phyloP scores from a whole-genome alignment of 2,888 invertebrate species.

The Lasiommata megera region DNA sequence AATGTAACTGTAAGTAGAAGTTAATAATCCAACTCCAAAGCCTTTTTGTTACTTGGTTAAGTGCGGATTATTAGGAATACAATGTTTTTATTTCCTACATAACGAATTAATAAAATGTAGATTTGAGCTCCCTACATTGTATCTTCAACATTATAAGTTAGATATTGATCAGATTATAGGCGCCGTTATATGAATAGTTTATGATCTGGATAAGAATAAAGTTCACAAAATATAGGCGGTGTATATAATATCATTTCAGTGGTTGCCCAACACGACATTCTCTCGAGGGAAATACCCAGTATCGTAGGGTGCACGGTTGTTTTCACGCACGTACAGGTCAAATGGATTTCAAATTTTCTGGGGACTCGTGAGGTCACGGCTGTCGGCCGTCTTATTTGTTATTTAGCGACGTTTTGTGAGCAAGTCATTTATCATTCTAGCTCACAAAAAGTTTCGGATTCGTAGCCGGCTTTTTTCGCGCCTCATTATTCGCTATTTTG shows the following conservation, averaged over 20 bases:
- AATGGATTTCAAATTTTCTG: slow-evolving; percentile 62
- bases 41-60: no score
- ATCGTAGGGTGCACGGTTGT: slow-evolving; percentile 39
- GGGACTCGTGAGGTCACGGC: slow-evolving; percentile 65
- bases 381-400: slow-evolving; percentile 46
- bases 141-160: no score
- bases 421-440: slow-evolving; percentile 52
- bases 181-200: not conserved
- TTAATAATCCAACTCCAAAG: no score
- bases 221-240: not conserved
- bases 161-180: not conserved
- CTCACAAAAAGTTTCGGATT: slow-evolving; percentile 25
- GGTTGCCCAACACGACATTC: not conserved
- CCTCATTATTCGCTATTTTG: slow-evolving; percentile 10
- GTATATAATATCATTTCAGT: slow-evolving; percentile 1
- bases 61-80: no score
- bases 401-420: slow-evolving; percentile 38
- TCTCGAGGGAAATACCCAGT: slow-evolving; percentile 20
- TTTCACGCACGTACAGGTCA: slow-evolving; percentile 66
- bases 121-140: no score
- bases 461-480: slow-evolving; percentile 18
- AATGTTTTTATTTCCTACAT: no score
- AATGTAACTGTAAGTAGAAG: no score
- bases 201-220: slow-evolving; percentile 1
- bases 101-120: no score